These are phyloP conservation scores for Dryadula phaetusa DNA, from an alignment of 2,888 invertebrate species.

Conservation along the genomic window DNA sequence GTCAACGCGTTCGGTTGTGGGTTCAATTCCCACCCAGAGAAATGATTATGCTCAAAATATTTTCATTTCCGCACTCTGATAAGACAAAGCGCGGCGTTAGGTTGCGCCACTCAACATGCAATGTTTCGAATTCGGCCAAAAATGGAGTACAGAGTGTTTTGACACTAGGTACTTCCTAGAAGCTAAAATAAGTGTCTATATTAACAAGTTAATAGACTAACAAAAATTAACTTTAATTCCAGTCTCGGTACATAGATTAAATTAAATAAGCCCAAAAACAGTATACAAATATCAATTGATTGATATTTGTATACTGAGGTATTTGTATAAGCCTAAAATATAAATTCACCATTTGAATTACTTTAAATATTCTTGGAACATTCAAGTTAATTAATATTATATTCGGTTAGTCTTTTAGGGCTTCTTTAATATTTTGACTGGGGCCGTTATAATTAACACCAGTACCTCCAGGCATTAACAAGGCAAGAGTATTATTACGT, in stretches of 20 bases:
- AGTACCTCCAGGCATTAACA: not conserved
- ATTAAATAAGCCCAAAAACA: not conserved
- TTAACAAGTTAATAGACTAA: no score
- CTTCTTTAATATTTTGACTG: constrained; percentile 21
- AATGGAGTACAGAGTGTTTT: no score
- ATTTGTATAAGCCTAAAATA: not conserved
- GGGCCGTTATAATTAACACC: constrained; percentile 6
- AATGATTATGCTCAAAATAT: no score
- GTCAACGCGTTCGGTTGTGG: no score
- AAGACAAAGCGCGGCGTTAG: no score
- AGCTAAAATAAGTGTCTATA: no score
- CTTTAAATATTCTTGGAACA: not conserved
- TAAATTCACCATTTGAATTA: not conserved
- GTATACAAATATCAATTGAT: not conserved
- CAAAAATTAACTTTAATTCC: not conserved
- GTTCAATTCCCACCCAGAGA: no score
- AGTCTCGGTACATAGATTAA: not conserved
- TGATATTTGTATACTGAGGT: no score
- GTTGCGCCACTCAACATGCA: no score
- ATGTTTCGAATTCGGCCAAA: no score
- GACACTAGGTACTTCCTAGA: no score
- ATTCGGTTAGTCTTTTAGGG: constrained; percentile 2
- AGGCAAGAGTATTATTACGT: constrained; percentile 4
- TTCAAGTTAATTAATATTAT: constrained; percentile 8
- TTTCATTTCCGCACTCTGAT: no score